Percentiles rank a stretch among this genome's conserved stretches.
These are phyloP conservation scores for Dryococelus australis DNA, from an alignment of 2,888 invertebrate genomes.

Conservation along the genomic window DNA sequence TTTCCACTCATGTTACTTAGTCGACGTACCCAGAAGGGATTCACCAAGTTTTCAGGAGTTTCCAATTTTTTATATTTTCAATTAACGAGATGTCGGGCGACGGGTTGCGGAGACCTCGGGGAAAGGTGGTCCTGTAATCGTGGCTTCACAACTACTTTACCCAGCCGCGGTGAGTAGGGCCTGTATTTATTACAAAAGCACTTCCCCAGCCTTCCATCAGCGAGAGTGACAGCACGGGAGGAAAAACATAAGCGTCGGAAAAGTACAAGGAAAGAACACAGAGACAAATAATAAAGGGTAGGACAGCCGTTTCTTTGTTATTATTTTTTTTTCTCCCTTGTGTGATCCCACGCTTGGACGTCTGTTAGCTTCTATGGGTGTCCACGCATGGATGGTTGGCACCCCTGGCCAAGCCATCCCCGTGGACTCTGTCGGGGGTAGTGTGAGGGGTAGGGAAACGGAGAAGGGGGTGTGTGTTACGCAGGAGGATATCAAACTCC, in stretches of 20 bases:
- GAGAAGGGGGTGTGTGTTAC: neutral
- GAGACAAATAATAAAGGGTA: neutral
- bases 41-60: too few species aligned
- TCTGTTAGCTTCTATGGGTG: neutral
- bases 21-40: too few species aligned
- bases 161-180: too few species aligned
- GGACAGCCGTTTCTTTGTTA: neutral
- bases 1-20: too few species aligned
- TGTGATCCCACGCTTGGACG: neutral
- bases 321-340: neutral
- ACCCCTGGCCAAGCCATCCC: neutral
- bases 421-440: neutral
- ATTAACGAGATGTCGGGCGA: neutral
- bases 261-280: neutral
- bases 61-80: neutral
- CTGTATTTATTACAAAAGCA: neutral
- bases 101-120: neutral
- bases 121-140: too few species aligned
- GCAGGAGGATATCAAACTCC: neutral
- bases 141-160: too few species aligned
- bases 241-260: neutral
- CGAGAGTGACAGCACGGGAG: neutral
- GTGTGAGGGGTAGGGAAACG: neutral
- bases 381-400: neutral
- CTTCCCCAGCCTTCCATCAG: neutral